These are phyloP conservation scores for Neoniphon sammara DNA, from an alignment of 2,797 vertebrate genomes.

Conservation along the genomic window DNA sequence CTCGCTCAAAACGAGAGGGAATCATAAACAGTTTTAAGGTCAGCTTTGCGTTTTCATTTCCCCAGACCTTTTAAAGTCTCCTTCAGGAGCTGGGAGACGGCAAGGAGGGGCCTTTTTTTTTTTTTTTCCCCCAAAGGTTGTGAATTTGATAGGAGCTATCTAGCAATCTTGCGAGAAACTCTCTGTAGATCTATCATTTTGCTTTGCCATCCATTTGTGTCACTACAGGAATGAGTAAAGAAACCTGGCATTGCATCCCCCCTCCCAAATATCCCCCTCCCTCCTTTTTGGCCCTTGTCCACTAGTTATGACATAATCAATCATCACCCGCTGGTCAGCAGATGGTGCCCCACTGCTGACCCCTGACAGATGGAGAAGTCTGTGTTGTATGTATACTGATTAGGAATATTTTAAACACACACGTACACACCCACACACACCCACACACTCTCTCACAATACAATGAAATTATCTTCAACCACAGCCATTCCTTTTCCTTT, in stretches of 20 bases:
- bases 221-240: conserved; percentile 12
- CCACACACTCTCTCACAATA: too few relatives aligned
- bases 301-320: conserved; percentile 64
- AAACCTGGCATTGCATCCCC: conserved; percentile 9
- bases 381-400: conserved; percentile 42
- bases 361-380: conserved; percentile 34
- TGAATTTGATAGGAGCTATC: conserved; percentile 19
- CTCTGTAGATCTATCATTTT: conserved; percentile 28
- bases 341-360: conserved; percentile 64
- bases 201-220: conserved; percentile 2
- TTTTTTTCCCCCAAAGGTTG: conserved; percentile 32
- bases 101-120: conserved; percentile 15
- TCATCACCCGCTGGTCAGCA: conserved; percentile 72
- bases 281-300: conserved; percentile 36
- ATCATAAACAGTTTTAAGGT: conserved; percentile 47
- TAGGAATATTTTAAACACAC: conserved; percentile 13
- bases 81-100: neutral
- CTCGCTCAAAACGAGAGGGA: conserved; percentile 24
- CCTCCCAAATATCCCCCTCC: neutral
- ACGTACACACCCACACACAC: neutral
- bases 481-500: conserved; percentile 5
- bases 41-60: conserved; percentile 17
- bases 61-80: conserved; percentile 12
- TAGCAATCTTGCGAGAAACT: conserved; percentile 1
- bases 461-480: conserved; percentile 9